These are phyloP conservation scores for Anthrax anthrax DNA, from an alignment of 2,888 invertebrate species.

Conservation along the genomic window DNA sequence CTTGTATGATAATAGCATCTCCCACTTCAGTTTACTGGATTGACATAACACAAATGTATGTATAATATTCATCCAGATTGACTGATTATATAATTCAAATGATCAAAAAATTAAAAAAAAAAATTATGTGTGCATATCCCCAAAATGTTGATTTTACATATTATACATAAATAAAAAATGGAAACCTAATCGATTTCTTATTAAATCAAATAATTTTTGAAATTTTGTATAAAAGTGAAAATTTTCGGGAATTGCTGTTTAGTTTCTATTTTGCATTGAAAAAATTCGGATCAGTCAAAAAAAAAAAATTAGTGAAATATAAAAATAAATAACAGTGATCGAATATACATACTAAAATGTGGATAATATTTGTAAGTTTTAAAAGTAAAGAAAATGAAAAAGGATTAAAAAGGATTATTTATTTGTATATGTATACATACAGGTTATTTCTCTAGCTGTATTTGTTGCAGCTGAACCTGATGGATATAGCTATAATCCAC, in stretches of 20 bases:
- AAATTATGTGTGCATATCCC: too few species aligned
- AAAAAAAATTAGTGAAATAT: neutral
- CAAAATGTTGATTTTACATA: too few species aligned
- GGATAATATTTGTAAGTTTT: neutral
- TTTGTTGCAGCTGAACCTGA: neutral
- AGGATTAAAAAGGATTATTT: neutral
- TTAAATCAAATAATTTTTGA: too few species aligned
- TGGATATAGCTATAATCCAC: neutral
- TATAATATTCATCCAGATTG: too few species aligned
- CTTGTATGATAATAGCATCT: too few species aligned
- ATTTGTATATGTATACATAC: neutral
- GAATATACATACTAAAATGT: neutral
- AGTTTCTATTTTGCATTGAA: neutral
- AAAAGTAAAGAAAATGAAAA: neutral
- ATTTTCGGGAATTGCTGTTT: neutral
- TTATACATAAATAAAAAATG: too few species aligned
- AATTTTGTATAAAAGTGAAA: neutral
- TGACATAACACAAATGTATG: too few species aligned
- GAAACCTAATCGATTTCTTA: too few species aligned
- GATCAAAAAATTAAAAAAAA: too few species aligned
- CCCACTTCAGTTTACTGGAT: too few species aligned
- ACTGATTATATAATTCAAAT: too few species aligned
- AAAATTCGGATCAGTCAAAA: neutral
- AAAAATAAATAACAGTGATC: neutral
- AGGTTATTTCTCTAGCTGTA: neutral